Evolutionary conservation across 2,888 invertebrate species (phyloP).

Genomic region (Isotomurus palustris): DNA sequence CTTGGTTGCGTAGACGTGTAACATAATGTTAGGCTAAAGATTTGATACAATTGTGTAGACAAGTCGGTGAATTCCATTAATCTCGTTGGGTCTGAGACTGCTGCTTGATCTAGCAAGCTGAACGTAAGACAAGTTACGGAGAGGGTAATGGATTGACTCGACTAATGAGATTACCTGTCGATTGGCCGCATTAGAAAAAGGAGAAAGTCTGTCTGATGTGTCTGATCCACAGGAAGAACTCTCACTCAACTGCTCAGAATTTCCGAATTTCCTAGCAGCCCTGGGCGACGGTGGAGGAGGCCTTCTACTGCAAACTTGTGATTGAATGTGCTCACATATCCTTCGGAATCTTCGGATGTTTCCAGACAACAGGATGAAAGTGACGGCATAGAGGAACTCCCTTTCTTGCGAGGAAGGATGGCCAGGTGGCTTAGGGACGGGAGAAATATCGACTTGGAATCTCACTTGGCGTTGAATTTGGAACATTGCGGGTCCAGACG

Average conservation of each 20-base stretch:
- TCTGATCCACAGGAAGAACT: slow-evolving; percentile 67
- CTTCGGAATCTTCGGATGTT: slow-evolving; percentile 90
- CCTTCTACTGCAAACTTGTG: slow-evolving; percentile 63
- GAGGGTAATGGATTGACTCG: not conserved
- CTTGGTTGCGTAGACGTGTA: no score
- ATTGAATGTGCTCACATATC: slow-evolving; percentile 93
- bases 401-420: slow-evolving; percentile 50
- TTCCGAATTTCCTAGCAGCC: slow-evolving; percentile 59
- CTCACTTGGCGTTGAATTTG: slow-evolving; percentile 94
- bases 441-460: slow-evolving; percentile 65
- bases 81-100: no score
- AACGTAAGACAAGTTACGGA: no score
- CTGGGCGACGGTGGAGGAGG: slow-evolving; percentile 62
- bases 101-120: not conserved
- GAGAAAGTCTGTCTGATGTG: slow-evolving; percentile 61
- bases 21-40: no score
- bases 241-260: slow-evolving; percentile 62
- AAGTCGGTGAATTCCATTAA: no score
- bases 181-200: slow-evolving; percentile 53
- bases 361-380: slow-evolving; percentile 88
- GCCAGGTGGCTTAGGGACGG: slow-evolving; percentile 57
- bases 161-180: slow-evolving; percentile 52
- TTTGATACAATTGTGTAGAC: no score
- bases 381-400: slow-evolving; percentile 81
- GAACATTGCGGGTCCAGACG: slow-evolving; percentile 92